Percentiles rank a stretch among this genome's conserved stretches.
Conservation (phyloP, 1,140 invertebrate species). For the Xylocopa sonorina region DNA sequence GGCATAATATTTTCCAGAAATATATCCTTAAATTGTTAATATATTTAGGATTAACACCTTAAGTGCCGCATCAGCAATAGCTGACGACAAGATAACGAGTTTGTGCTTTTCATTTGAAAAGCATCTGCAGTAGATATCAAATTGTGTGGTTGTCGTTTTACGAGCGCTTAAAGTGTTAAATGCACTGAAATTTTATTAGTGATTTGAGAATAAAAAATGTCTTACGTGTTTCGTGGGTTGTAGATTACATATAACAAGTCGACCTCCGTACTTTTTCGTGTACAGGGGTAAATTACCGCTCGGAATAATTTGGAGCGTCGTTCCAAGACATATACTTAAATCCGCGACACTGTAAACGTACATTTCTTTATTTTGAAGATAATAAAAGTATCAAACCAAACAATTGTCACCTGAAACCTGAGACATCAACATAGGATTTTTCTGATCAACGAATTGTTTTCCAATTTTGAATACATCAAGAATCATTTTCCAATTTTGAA, state of each 20-base stretch:
- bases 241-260: conserved; percentile 97
- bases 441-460: conserved; percentile 20
- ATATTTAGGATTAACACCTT: neutral
- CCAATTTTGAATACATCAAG: conserved; percentile 34
- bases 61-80: no score
- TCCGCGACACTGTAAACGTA: conserved; percentile 89
- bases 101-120: no score
- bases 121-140: no score
- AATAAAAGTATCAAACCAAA: neutral
- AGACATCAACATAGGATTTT: conserved; percentile 33
- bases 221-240: conserved; percentile 98
- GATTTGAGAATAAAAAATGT: conserved; percentile 39
- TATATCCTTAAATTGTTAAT: conserved; percentile 32
- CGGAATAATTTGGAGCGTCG: conserved; percentile 98
- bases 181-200: neutral
- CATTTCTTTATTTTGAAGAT: conserved; percentile 5
- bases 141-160: no score
- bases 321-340: conserved; percentile 96
- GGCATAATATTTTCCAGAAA: conserved; percentile 37
- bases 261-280: conserved; percentile 93
- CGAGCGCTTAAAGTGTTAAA: no score
- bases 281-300: conserved; percentile 96
- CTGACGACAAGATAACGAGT: no score
- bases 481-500: conserved; percentile 27
- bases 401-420: conserved; percentile 44